Base-by-base conservation (phyloP, 2,113 vertebrate species). In the Pteropus alecto region DNA sequence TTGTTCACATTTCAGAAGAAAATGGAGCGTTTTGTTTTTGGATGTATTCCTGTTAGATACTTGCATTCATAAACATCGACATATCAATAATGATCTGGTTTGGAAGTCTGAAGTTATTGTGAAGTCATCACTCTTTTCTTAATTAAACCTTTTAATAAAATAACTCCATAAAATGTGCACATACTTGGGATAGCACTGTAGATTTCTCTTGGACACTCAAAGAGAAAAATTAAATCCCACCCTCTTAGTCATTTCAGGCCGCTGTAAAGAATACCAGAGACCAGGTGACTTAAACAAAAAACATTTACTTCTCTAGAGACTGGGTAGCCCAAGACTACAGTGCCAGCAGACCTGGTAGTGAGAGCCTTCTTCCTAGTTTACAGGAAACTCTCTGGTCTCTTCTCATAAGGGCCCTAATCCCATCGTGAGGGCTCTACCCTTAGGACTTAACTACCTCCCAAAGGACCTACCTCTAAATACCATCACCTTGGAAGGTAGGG, bases 121-220 rank as follows among this genome's bases (percentile, higher is more conserved):
- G 24, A 92, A 87, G 56, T 68, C 33, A 67, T 48, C 33, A 4
- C 12, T 76, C 13, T 82, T 71, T 65, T 81, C 61, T 70, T 41
- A 95, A 87, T 24, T 90, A 46, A 92, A 84, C 5, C 63, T 95
- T 93, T 90, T n/a, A 85, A 21, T 73, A 73, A 73, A 77, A 68
- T 38, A 74, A 12, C 48, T 92, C 18, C 54, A 26, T 58, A 24
- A 79, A 38, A 78, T 18, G 18, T 58, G 77, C 28, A 60, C 12
- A 35, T 54, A 22, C 5, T 41, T 68, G 51, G 48, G 1, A 46
- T 4, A n/a, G 5, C 26, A 38, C 24, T 67, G 77, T 81, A 76
- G 56, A 18, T 60, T 95, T 92, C 19, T 61, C 24, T 79, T 83
- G 10, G 24, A 28, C 22, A 92, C 6, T 30, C 41, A 56, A 30